Base-by-base conservation (phyloP, 2,888 invertebrate genomes). In the Lithophane semibrunnea region DNA sequence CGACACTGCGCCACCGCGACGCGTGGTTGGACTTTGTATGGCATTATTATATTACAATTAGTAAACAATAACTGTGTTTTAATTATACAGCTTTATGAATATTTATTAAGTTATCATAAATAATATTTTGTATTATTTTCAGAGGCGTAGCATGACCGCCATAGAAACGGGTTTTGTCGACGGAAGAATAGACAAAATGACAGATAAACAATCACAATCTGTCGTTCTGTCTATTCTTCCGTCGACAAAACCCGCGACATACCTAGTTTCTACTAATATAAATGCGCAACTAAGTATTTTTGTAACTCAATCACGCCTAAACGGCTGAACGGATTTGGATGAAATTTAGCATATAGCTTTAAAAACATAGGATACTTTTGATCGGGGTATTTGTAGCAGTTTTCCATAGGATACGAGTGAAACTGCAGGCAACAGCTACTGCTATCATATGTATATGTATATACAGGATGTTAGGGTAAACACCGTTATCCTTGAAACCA, bases 21-120 rank as follows among this genome's bases (percentile, higher is more conserved):
- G 67, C 72, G 70, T 74, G 78, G 49, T 49, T 78, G 75, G 84
- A 86, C 86, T 86, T 84, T 71, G 70, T 69, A 80, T 80, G 16
- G 13, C 74, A 75, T 68, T 70, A 84, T 84, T 77, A 82, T 69
- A 61, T 79, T 66, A 44, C 77, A 68, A 80, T 84, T 86, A 82
- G 68, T 76, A 77, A 29, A 69, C 77, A 73, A 71, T 79, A 81
- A 80, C 66, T 83, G 65, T 78, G 60, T 69, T 77, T 75, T 73
- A 66, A 83, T 80, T 21, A 54, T 29, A n/a, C 13, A 1, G 49
- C 24, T 75, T 74, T 58, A 79, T 77, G 16, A 80, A 72, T 80
- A 76, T 72, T 78, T 63, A 73, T 66, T 49, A 42, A 47, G 24
- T 21, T 47, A 37, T 54, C n/a, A 16, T n/a, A 44, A n/a, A 21